Evolutionary conservation across 23 tunicate genomes (phyloP), one percentile per base, ranked within the genome.

Genomic region (Halocynthia aurantium): DNA sequence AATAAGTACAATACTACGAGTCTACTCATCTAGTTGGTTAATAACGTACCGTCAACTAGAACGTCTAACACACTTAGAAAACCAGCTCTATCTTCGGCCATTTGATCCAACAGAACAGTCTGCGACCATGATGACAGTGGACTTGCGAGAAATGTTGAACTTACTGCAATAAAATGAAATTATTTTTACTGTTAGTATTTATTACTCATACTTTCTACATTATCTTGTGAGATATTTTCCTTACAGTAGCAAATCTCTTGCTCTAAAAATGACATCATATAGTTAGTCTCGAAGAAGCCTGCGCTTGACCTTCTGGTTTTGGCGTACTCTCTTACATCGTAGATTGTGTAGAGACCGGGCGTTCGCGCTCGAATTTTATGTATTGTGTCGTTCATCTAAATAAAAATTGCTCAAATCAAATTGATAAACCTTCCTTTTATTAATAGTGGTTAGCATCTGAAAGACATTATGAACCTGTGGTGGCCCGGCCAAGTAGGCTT

Each of bases 51-150:
- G 77, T 92, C 73, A 7, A 78, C 53, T 58, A 86, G 15, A 11
- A 92, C 85, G 40, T 92, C 98, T 22, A 92, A 73, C 22, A 92
- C 71, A 77, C 98, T 92, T 44, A 57, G 57, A 76, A 75, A 78
- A 31, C 61, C 75, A 21, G 50, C 53, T 12, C 65, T 80, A 22
- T 70, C 91, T 51, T 57, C 68, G 13, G 88, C 61, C 61, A 84
- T 82, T 57, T 96, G 82, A 62, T 94, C 99, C 15, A 88, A 69
- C 84, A 94, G 53, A 56, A 94, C 99, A 7, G 95, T 86, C 73
- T 94, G 99, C 8, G 99, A 84, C 99, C 99, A 94, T 10, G 95
- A 88, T 4, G 99, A 94, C 62, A 94, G 71, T 0, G 99, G 99
- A 75, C 95, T 87, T 2, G 91, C 99, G 72, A 94, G 63, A 73